Conservation (phyloP, 2,113 vertebrate genomes). For the Riparia riparia region DNA sequence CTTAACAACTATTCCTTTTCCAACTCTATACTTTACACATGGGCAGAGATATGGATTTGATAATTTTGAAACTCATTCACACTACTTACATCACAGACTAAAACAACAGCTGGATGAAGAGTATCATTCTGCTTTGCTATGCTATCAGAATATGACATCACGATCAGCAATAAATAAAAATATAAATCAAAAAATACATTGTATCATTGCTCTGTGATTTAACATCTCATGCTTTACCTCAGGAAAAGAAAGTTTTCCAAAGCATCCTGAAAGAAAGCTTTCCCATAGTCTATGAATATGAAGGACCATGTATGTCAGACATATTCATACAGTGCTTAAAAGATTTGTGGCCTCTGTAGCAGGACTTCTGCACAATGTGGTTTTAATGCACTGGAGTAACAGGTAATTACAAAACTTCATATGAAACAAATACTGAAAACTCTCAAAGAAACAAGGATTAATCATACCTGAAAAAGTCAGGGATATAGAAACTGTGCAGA, state of each 20-base stretch:
- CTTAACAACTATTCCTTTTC: slow-evolving; percentile 2
- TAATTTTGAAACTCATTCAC: not conserved
- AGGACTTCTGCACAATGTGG: not conserved
- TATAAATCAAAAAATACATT: slow-evolving; percentile 33
- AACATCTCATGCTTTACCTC: not conserved
- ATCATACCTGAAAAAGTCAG: not conserved
- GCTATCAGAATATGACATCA: slow-evolving; percentile 1
- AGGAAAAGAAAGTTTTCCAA: slow-evolving; percentile 6
- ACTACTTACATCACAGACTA: not conserved
- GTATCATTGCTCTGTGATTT: not conserved
- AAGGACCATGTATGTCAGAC: not conserved
- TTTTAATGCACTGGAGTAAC: not conserved
- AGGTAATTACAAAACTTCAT: not conserved
- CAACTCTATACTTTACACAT: not conserved
- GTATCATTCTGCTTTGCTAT: slow-evolving; percentile 12
- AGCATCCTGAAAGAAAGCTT: slow-evolving; percentile 35
- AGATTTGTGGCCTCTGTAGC: not conserved
- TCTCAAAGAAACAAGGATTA: slow-evolving; percentile 47
- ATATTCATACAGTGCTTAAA: not conserved
- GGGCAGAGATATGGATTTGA: not conserved
- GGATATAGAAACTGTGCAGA: not conserved
- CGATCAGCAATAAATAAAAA: slow-evolving; percentile 54
- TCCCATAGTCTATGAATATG: not conserved
- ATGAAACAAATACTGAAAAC: slow-evolving; percentile 31
- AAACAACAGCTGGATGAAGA: not conserved